Percentiles rank a stretch among this genome's conserved stretches.
phyloP scores from a whole-genome alignment of 2,888 invertebrate species.

The Microplitis manilae region DNA sequence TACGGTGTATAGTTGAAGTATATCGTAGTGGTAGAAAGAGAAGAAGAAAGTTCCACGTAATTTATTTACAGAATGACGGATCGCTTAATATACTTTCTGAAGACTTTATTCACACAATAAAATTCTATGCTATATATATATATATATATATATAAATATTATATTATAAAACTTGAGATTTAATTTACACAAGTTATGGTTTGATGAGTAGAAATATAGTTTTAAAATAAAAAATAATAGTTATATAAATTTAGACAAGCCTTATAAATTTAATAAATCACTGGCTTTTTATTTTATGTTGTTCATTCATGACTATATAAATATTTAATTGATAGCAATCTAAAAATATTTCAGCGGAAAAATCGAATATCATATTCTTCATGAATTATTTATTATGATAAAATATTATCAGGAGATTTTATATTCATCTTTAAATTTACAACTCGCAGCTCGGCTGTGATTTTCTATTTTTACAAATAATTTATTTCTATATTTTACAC shows the following conservation, averaged over 20 bases:
- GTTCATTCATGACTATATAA: not conserved
- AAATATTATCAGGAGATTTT: not conserved
- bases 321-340: not conserved
- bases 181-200: not conserved
- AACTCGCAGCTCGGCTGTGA: not conserved
- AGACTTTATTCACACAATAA: conserved; percentile 7
- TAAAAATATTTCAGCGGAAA: not conserved
- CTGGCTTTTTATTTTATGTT: not conserved
- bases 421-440: not conserved
- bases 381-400: not conserved
- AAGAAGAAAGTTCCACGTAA: conserved; percentile 13
- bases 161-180: not conserved
- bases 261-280: not conserved
- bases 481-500: not conserved
- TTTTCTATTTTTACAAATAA: not conserved
- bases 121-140: not conserved
- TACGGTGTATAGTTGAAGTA: not conserved
- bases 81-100: conserved; percentile 2
- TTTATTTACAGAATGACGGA: conserved; percentile 21
- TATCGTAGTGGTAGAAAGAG: not conserved
- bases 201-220: not conserved
- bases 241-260: not conserved
- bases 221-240: not conserved
- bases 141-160: not conserved
- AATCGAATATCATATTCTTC: not conserved